Percentiles rank a stretch among this genome's conserved stretches.
These are phyloP conservation scores for Chrysocyon brachyurus DNA, from an alignment of 2,797 vertebrate genomes.

Conservation along the genomic window DNA sequence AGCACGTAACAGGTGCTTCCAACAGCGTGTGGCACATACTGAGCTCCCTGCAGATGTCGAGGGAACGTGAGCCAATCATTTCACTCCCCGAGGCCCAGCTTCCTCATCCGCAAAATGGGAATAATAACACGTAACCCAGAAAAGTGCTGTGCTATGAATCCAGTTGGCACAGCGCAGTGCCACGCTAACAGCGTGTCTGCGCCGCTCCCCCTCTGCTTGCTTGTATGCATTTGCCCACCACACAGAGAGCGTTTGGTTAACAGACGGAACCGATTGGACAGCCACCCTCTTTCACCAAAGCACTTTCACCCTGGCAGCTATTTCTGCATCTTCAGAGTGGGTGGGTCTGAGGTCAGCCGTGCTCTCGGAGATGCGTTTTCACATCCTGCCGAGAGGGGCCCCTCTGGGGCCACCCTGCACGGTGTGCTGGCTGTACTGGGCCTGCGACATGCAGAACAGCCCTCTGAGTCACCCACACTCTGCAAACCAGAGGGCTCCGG, in stretches of 20 bases:
- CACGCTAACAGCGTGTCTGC: too few relatives aligned
- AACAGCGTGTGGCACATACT: rapidly evolving
- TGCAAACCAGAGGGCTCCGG: constrained; percentile 57
- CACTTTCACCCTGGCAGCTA: constrained; percentile 55
- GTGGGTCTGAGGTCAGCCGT: background rate
- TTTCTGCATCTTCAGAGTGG: constrained; percentile 5
- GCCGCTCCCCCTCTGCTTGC: too few relatives aligned
- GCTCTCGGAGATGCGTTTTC: background rate
- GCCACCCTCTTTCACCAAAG: background rate
- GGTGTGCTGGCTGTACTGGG: background rate
- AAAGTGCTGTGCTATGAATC: rapidly evolving
- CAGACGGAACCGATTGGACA: rapidly evolving
- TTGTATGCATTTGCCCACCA: background rate
- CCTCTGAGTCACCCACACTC: constrained; percentile 48
- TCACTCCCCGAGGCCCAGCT: background rate
- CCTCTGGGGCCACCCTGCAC: background rate
- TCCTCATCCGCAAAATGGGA: background rate
- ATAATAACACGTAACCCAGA: background rate
- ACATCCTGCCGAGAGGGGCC: constrained; percentile 61
- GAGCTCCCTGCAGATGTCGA: rapidly evolving
- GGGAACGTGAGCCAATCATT: rapidly evolving
- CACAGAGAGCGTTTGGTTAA: background rate
- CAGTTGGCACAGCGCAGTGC: too few relatives aligned
- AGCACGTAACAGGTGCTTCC: rapidly evolving
- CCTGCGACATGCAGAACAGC: background rate